A percentile compares a stretch with the other conserved stretches of the same genome.
These are phyloP conservation scores for Caerostris extrusa DNA, from an alignment of 1,140 invertebrate genomes.

Conservation along the genomic window DNA sequence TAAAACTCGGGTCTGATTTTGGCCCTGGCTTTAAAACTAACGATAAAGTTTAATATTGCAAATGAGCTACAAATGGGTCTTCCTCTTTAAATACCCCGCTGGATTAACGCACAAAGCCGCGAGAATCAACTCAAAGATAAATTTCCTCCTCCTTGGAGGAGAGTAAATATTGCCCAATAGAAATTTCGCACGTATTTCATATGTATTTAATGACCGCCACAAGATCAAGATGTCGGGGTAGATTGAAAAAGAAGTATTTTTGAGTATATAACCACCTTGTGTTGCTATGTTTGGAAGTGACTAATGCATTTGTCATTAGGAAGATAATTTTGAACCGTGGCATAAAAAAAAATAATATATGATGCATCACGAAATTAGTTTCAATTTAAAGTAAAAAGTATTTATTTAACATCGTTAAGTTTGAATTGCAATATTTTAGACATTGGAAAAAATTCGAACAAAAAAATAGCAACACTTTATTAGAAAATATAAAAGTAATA, in stretches of 20 bases:
- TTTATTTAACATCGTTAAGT: too few relatives aligned
- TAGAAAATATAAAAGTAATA: too few relatives aligned
- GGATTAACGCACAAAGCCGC: neutral
- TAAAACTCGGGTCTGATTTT: neutral
- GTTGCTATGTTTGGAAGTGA: too few relatives aligned
- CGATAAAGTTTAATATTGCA: conserved; percentile 25
- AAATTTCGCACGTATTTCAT: conserved; percentile 22
- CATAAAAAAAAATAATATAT: too few relatives aligned
- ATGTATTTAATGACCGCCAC: conserved; percentile 13
- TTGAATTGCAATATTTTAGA: too few relatives aligned
- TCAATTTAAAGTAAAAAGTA: too few relatives aligned
- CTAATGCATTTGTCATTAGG: too few relatives aligned
- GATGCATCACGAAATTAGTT: too few relatives aligned
- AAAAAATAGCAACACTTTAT: too few relatives aligned
- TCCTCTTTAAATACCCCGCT: neutral
- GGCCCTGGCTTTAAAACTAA: neutral
- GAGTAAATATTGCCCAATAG: conserved; percentile 15
- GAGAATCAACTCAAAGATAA: neutral
- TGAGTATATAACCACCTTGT: too few relatives aligned
- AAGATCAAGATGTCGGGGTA: neutral
- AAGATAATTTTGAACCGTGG: too few relatives aligned
- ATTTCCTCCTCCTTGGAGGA: neutral
- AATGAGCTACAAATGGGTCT: conserved; percentile 8
- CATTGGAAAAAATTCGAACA: too few relatives aligned
- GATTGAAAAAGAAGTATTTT: neutral